Evolutionary conservation across 2,888 invertebrate genomes (phyloP).

Genomic region (Synergus itoensis): DNA sequence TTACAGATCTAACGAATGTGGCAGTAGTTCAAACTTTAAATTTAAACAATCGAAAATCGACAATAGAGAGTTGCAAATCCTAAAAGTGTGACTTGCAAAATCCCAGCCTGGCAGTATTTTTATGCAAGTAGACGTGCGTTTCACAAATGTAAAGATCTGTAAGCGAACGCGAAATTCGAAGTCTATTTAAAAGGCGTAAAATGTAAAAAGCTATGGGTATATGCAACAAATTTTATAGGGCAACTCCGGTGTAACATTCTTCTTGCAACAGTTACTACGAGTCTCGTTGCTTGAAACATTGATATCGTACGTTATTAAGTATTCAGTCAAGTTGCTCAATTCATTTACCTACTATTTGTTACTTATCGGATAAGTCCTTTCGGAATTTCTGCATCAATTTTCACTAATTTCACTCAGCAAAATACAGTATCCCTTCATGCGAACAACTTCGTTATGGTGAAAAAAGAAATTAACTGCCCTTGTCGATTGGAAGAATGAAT

Average conservation of each 20-base stretch:
- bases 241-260: conserved; percentile 32
- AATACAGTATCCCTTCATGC: conserved; percentile 35
- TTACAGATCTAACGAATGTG: conserved; percentile 8
- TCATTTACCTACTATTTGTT: conserved; percentile 33
- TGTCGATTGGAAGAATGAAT: neutral
- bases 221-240: conserved; percentile 16
- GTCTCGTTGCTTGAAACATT: conserved; percentile 16
- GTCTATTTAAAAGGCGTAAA: neutral
- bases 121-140: conserved; percentile 21
- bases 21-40: conserved; percentile 15
- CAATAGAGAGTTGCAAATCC: conserved; percentile 4
- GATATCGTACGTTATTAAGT: conserved; percentile 5
- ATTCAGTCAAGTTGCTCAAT: conserved; percentile 29
- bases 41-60: conserved; percentile 17
- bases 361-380: conserved; percentile 23
- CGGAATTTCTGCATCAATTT: conserved; percentile 28
- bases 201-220: conserved; percentile 35
- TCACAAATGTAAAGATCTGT: conserved; percentile 19
- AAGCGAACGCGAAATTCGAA: conserved; percentile 11
- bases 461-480: neutral
- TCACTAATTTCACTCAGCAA: conserved; percentile 38
- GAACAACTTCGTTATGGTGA: conserved; percentile 19
- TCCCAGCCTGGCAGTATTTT: conserved; percentile 29
- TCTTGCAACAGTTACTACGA: conserved; percentile 11
- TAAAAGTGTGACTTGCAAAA: neutral